Evolutionary conservation across 2,888 invertebrate species (phyloP).

Genomic region (Trichopoda pennipes): DNA sequence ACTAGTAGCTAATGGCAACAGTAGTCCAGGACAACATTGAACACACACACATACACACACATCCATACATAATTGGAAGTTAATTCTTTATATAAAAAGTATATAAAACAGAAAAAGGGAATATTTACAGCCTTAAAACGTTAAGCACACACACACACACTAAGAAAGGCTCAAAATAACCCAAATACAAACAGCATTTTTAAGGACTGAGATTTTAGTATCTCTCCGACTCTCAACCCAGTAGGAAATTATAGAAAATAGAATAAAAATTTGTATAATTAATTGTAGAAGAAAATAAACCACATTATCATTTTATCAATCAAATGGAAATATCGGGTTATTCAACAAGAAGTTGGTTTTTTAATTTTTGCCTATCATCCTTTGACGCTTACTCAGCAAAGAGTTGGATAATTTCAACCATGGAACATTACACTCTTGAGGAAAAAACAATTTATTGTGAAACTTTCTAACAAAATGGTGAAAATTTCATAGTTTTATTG

Average conservation of each 20-base stretch:
- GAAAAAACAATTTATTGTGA: too few species aligned
- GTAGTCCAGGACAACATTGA: slow-evolving; percentile 50
- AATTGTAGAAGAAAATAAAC: too few species aligned
- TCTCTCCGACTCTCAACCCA: neutral
- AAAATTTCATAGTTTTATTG: too few species aligned
- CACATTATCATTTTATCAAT: too few species aligned
- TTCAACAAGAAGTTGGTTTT: too few species aligned
- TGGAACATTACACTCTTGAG: too few species aligned
- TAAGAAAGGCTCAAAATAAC: slow-evolving; percentile 38
- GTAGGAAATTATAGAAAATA: neutral
- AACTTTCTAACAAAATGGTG: too few species aligned
- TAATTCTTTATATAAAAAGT: neutral
- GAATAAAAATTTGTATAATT: too few species aligned
- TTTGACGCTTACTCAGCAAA: too few species aligned
- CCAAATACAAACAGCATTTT: neutral
- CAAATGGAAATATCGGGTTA: too few species aligned
- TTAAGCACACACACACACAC: slow-evolving; percentile 29
- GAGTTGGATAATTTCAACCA: too few species aligned
- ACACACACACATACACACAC: slow-evolving; percentile 1
- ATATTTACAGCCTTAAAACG: neutral
- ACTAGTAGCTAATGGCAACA: slow-evolving; percentile 58
- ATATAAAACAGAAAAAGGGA: slow-evolving; percentile 30
- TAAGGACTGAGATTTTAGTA: neutral
- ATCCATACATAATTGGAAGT: neutral
- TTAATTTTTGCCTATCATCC: too few species aligned